phyloP scores from a whole-genome alignment of 2,888 invertebrate species.

The Cephus spinipes region DNA sequence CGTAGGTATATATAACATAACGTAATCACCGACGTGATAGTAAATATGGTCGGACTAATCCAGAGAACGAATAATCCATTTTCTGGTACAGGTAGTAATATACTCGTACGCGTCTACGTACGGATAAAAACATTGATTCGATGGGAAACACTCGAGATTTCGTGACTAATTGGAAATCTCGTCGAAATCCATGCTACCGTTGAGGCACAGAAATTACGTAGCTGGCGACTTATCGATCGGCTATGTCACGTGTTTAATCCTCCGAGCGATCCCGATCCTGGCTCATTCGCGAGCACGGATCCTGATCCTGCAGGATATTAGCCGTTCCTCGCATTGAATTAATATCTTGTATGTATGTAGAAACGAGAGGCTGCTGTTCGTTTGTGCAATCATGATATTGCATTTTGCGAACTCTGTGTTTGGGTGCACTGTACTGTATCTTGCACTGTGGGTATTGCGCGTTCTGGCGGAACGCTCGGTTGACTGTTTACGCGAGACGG shows the following conservation, averaged over 20 bases:
- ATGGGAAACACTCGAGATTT: not conserved
- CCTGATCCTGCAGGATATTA: slow-evolving; percentile 36
- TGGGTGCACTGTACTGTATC: slow-evolving; percentile 2
- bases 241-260: not conserved
- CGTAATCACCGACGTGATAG: not conserved
- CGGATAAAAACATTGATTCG: not conserved
- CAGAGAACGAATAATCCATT: not conserved
- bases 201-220: not conserved
- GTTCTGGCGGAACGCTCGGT: not conserved
- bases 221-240: not conserved
- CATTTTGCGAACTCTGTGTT: slow-evolving; percentile 30
- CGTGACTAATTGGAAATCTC: not conserved
- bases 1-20: not conserved
- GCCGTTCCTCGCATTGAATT: slow-evolving; percentile 38
- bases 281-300: not conserved
- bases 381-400: slow-evolving; percentile 47
- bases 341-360: slow-evolving; percentile 37
- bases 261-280: not conserved
- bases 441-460: slow-evolving; percentile 3
- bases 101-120: not conserved
- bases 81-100: not conserved
- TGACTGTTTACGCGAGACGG: not conserved
- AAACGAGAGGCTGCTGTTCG: slow-evolving; percentile 31
- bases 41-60: not conserved
- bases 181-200: not conserved